phyloP scores from a whole-genome alignment of 2,113 vertebrate genomes.

The Pyrgilauda ruficollis region DNA sequence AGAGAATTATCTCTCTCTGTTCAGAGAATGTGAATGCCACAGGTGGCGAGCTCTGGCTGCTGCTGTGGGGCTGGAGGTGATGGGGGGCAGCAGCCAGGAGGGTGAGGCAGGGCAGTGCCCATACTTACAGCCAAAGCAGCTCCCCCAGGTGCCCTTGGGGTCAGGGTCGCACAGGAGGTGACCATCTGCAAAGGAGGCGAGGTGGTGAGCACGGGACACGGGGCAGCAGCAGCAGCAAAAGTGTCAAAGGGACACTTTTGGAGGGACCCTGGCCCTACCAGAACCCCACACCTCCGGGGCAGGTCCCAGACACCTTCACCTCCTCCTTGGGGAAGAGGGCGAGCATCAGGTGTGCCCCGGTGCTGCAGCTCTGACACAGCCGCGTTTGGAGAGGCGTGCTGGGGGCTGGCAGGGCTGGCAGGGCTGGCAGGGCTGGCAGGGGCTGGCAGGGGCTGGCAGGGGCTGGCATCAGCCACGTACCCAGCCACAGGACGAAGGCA shows the following conservation, averaged over 20 bases:
- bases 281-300: neutral
- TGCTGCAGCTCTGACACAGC: fast-evolving
- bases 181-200: constrained; percentile 68
- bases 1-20: no score
- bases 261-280: neutral
- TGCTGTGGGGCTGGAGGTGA: neutral
- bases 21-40: no score
- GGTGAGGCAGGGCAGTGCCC: neutral
- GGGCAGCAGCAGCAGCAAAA: fast-evolving
- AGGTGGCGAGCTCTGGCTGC: neutral
- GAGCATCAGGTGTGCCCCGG: neutral
- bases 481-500: constrained; percentile 83
- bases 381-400: neutral
- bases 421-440: neutral
- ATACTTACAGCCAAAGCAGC: constrained; percentile 86
- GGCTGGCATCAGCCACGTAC: constrained; percentile 18
- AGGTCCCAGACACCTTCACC: neutral
- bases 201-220: fast-evolving
- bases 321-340: neutral
- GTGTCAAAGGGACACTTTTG: neutral
- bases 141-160: constrained; percentile 77
- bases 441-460: neutral
- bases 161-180: constrained; percentile 76
- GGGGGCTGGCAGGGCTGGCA: neutral
- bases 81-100: neutral